phyloP scores from a whole-genome alignment of 2,797 vertebrate genomes.

The Pteropus rufus region DNA sequence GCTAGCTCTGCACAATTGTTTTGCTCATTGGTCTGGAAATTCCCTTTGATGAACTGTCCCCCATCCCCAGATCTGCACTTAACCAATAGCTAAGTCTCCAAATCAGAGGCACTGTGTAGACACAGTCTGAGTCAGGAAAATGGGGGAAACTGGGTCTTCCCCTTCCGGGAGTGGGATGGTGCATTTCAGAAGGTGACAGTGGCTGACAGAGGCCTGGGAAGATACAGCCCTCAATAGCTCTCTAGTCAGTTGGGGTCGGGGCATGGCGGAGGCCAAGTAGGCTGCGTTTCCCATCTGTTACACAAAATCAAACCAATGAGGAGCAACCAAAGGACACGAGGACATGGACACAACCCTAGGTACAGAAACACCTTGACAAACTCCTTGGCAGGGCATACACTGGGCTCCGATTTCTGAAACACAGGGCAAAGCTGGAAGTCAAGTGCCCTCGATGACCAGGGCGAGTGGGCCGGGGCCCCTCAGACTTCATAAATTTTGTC shows the following conservation, averaged over 20 bases:
- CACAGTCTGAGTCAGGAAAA: constrained; percentile 77
- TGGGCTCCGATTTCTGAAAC: constrained; percentile 72
- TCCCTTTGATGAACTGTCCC: not conserved
- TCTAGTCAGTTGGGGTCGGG: not conserved
- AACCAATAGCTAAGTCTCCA: constrained; percentile 14
- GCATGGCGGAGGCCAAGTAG: constrained; percentile 41
- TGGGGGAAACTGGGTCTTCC: constrained; percentile 48
- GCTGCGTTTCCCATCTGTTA: constrained; percentile 70
- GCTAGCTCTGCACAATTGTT: not conserved
- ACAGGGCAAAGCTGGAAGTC: constrained; percentile 57
- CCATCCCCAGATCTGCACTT: not conserved
- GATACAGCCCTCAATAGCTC: constrained; percentile 69
- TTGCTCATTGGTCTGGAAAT: constrained; percentile 13
- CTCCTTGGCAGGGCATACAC: constrained; percentile 67
- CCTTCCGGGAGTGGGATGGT: constrained; percentile 66
- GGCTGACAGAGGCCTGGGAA: constrained; percentile 67
- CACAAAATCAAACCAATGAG: constrained; percentile 78
- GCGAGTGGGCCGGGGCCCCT: constrained; percentile 57
- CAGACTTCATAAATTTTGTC: constrained; percentile 94
- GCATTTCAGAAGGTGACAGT: constrained; percentile 70
- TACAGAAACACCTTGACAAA: constrained; percentile 75
- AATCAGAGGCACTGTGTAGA: constrained; percentile 63
- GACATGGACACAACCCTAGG: constrained; percentile 79
- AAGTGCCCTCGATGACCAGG: constrained; percentile 24
- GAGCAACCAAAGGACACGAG: constrained; percentile 76